Evolutionary conservation across 2,888 invertebrate genomes (phyloP).

Genomic region (Baronia brevicornis): DNA sequence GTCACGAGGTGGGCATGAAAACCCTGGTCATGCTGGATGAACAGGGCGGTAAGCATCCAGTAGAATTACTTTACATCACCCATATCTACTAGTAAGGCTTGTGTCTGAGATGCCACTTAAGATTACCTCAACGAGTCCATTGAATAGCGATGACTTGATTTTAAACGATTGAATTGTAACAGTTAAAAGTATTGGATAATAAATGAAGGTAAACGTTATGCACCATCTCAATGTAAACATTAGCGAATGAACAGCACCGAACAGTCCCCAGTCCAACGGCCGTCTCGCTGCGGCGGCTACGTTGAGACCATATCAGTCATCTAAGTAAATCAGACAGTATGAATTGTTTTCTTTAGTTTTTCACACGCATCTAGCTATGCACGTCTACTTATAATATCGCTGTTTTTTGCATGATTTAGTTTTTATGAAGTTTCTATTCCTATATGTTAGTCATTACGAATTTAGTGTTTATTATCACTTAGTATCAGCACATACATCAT

Average conservation of each 20-base stretch:
- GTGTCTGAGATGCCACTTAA: slow-evolving; percentile 68
- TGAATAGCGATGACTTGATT: slow-evolving; percentile 56
- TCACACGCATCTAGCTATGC: slow-evolving; percentile 74
- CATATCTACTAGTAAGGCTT: slow-evolving; percentile 68
- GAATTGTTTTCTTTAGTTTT: slow-evolving; percentile 58
- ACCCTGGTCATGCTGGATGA: slow-evolving; percentile 99
- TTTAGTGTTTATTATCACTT: slow-evolving; percentile 60
- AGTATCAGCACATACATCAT: slow-evolving; percentile 72
- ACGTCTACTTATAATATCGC: slow-evolving; percentile 67
- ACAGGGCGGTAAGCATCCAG: slow-evolving; percentile 98
- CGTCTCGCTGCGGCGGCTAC: slow-evolving; percentile 34
- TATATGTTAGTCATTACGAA: slow-evolving; percentile 63
- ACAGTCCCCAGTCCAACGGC: slow-evolving; percentile 37
- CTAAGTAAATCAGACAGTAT: slow-evolving; percentile 45
- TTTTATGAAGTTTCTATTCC: slow-evolving; percentile 45
- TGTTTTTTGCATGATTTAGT: slow-evolving; percentile 69
- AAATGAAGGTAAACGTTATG: slow-evolving; percentile 56
- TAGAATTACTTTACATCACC: slow-evolving; percentile 71
- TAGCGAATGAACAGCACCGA: slow-evolving; percentile 48
- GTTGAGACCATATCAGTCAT: slow-evolving; percentile 35
- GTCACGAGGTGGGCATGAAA: slow-evolving; percentile 99
- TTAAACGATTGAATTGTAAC: slow-evolving; percentile 60
- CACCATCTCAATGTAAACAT: slow-evolving; percentile 55
- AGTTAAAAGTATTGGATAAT: slow-evolving; percentile 62
- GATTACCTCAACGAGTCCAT: slow-evolving; percentile 56